Conservation (phyloP, 2,888 invertebrate species). For the Polietes domitor region DNA sequence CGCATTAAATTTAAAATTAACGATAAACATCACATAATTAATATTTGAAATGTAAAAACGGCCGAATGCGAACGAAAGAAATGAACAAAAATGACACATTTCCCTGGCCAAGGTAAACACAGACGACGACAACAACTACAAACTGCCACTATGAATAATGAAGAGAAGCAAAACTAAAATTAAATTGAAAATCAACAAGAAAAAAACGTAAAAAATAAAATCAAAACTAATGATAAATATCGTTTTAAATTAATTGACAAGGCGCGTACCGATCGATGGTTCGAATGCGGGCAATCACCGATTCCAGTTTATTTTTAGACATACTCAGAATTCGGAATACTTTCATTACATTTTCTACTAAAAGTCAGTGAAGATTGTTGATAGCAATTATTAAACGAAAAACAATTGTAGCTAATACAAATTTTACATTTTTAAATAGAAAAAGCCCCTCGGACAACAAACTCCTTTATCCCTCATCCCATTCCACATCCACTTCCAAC, state of each 20-base stretch:
- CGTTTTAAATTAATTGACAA: background rate
- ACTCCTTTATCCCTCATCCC: background rate
- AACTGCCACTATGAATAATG: constrained; percentile 47
- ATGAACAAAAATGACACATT: constrained; percentile 38
- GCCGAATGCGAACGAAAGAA: constrained; percentile 29
- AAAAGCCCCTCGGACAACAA: background rate
- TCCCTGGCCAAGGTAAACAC: background rate
- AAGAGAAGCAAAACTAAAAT: constrained; percentile 25
- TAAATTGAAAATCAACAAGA: background rate
- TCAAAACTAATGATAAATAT: background rate
- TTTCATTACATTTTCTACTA: constrained; percentile 30
- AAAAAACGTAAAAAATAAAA: constrained; percentile 20
- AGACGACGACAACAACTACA: background rate
- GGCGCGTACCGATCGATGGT: background rate
- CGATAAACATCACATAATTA: constrained; percentile 60
- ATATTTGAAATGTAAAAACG: constrained; percentile 47
- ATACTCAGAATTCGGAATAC: constrained; percentile 25
- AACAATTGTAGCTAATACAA: constrained; percentile 43
- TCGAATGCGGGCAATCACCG: background rate
- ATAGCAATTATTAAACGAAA: background rate
- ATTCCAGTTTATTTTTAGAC: constrained; percentile 11
- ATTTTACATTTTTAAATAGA: constrained; percentile 48
- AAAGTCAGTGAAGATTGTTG: constrained; percentile 39
- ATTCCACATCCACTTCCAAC: background rate
- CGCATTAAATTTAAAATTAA: constrained; percentile 57